Evolutionary conservation across 2,888 invertebrate genomes (phyloP), one percentile per base, ranked within the genome.

Genomic region (Ormyrus pomaceus): DNA sequence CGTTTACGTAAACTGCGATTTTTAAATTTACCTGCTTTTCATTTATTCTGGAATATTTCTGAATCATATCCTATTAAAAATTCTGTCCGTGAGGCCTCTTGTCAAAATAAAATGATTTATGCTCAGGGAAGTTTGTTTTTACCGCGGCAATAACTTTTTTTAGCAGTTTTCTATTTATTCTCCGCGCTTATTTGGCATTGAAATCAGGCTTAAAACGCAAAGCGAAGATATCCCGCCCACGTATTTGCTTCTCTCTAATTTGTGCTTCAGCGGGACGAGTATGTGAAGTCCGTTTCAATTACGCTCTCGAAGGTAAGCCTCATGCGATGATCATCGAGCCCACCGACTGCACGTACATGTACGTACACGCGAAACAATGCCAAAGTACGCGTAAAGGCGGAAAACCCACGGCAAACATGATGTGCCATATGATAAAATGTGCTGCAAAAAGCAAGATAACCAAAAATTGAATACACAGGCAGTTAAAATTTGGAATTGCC

Each of bases 391-490:
- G 61, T 46, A 66, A 80, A 53, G 50, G 50, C 65, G 55, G 51
- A 66, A 65, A 45, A 74, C 65, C 10, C 74, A 34, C 51, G 73
- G 79, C 74, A 85, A 86, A 85, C 84, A 79, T 83, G 84, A 85
- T 84, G 82, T 81, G 84, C 76, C 81, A 84, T 80, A 78, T 83
- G 82, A 80, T 82, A 70, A 79, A 74, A 79, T 75, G 65, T 65
- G 59, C 58, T 56, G 45, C 10, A 34, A 59, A 59, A 56, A 19
- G 13, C 51, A 66, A 56, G 19, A 48, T 9, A 34, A 10, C n/a
- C 53, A 61, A 78, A 66, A 72, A 73, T 34, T 34, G 0, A 34
- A 34, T 34, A 4, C 34, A 34, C 34, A 4, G 34, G 34, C 34
- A 34, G 34, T 68, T 73, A 56, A 10, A 73, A 68, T 68, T 61